A percentile compares a stretch with the other conserved stretches of the same genome.
Evolutionary conservation across 2,888 invertebrate species (phyloP).

Genomic region (Choristoneura rosaceana): DNA sequence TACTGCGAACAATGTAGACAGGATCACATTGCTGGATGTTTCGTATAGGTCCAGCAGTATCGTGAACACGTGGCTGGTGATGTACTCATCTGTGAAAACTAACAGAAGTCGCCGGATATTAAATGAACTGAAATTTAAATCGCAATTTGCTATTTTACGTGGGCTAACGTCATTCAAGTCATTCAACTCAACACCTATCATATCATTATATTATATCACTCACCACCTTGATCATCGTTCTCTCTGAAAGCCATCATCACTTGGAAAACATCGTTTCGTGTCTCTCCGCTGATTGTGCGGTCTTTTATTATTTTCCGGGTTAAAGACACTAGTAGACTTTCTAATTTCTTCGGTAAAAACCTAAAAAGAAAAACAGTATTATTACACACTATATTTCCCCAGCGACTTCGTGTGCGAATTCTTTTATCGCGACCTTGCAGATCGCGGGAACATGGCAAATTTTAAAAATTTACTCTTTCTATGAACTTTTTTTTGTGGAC

Average conservation of each 20-base stretch:
- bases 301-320: constrained; percentile 29
- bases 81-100: constrained; percentile 36
- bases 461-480: no score
- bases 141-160: no score
- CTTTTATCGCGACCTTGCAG: no score
- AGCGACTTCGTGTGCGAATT: no score
- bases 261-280: constrained; percentile 33
- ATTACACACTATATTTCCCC: no score
- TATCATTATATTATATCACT: no score
- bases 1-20: constrained; percentile 1
- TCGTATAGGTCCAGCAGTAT: constrained; percentile 29
- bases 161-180: no score
- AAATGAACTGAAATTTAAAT: no score
- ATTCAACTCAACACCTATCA: no score
- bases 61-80: constrained; percentile 28
- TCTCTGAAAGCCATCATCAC: constrained; percentile 26
- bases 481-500: no score
- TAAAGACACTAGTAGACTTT: constrained; percentile 19
- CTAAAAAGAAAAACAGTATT: constrained; percentile 1
- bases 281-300: constrained; percentile 26
- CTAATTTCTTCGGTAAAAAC: constrained; percentile 16
- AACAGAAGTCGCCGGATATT: no score
- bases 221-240: constrained; percentile 22
- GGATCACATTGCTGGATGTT: constrained; percentile 18
- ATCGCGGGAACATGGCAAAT: no score